Conservation (phyloP, 2,888 invertebrate species). For the Thereva nobilitata region DNA sequence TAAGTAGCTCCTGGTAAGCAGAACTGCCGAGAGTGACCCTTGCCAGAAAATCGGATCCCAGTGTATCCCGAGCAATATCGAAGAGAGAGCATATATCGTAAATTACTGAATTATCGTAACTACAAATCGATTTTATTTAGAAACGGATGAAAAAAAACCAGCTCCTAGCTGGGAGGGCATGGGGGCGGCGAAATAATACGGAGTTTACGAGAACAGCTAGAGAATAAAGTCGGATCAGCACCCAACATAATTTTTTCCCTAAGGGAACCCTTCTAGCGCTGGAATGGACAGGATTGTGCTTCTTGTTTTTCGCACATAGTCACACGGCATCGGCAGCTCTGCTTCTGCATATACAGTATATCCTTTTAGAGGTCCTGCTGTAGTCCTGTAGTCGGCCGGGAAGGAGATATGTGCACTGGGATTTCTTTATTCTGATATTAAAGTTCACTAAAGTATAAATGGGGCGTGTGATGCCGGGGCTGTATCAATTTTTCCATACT, state of each 20-base stretch:
- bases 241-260: slow-evolving; percentile 12
- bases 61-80: slow-evolving; percentile 24
- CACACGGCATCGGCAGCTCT: background rate
- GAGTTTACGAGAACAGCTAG: background rate
- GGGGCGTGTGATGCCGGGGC: slow-evolving; percentile 32
- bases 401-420: slow-evolving; percentile 15
- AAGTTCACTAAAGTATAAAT: slow-evolving; percentile 38
- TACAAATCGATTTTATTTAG: slow-evolving; percentile 38
- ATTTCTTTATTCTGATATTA: slow-evolving; percentile 21
- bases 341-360: slow-evolving; percentile 1
- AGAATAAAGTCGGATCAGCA: slow-evolving; percentile 14
- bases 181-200: background rate
- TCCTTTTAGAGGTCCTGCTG: background rate
- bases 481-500: slow-evolving; percentile 33
- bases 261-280: background rate
- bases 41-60: slow-evolving; percentile 12
- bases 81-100: slow-evolving; percentile 29
- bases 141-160: slow-evolving; percentile 26
- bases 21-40: background rate
- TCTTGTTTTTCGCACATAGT: background rate
- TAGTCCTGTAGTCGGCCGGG: background rate
- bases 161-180: slow-evolving; percentile 6
- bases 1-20: too few species aligned
- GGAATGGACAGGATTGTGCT: slow-evolving; percentile 1
- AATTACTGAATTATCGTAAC: slow-evolving; percentile 37